Conservation (phyloP, 92 coral and sea anemone species). For the Meandrina meandrites region DNA sequence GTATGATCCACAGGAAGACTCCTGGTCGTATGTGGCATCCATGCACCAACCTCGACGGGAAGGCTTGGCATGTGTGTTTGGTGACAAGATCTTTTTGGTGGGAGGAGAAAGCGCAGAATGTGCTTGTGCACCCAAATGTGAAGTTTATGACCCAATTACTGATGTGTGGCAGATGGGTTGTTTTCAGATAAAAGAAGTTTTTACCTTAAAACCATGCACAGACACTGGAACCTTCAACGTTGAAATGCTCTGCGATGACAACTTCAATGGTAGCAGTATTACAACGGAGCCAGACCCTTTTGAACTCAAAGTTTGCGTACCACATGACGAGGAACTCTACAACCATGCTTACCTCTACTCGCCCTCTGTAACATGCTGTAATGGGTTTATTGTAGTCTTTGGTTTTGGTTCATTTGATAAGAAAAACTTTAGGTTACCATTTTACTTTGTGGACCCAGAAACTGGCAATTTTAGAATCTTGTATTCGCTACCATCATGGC, state of each 20-base stretch:
- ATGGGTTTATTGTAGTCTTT: neutral
- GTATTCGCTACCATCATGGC: slow-evolving; percentile 28
- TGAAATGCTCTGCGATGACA: neutral
- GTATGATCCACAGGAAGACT: slow-evolving; percentile 40
- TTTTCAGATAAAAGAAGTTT: slow-evolving; percentile 5
- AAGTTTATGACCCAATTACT: slow-evolving; percentile 49
- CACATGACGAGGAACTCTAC: neutral
- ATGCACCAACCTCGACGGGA: slow-evolving; percentile 49
- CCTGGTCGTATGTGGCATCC: slow-evolving; percentile 52
- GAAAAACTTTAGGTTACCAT: neutral
- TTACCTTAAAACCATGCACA: neutral
- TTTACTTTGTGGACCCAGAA: slow-evolving; percentile 23
- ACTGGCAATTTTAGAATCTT: slow-evolving; percentile 21
- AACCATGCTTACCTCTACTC: neutral
- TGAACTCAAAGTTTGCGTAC: neutral
- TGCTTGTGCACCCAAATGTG: slow-evolving; percentile 38
- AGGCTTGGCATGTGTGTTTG: slow-evolving; percentile 35
- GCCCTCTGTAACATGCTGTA: neutral
- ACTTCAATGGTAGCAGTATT: neutral
- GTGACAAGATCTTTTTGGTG: slow-evolving; percentile 43
- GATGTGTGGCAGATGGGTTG: slow-evolving; percentile 50
- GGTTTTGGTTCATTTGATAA: neutral
- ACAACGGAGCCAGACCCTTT: neutral
- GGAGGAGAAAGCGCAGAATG: slow-evolving; percentile 39
- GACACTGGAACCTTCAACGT: neutral